Conservation (phyloP, 2,797 vertebrate species). For the Glyptemys insculpta region DNA sequence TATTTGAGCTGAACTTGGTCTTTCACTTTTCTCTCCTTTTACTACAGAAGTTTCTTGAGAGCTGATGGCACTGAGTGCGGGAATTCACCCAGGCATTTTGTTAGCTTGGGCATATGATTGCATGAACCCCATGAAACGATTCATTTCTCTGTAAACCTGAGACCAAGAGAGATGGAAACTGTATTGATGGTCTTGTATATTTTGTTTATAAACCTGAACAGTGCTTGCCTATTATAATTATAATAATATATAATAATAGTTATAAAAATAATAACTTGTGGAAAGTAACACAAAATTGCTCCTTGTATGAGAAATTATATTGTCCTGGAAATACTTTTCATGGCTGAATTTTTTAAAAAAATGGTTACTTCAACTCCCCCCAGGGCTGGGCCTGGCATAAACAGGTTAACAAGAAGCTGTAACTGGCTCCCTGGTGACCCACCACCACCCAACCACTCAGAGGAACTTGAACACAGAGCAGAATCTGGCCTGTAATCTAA, state of each 20-base stretch:
- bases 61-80: neutral
- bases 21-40: neutral
- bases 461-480: neutral
- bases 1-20: neutral
- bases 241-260: too few relatives aligned
- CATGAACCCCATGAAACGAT: neutral
- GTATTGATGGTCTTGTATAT: neutral
- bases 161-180: neutral
- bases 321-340: neutral
- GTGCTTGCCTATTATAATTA: neutral
- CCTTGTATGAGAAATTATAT: neutral
- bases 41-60: neutral
- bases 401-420: fast-evolving
- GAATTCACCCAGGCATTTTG: neutral
- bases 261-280: too few relatives aligned
- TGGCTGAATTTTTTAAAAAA: neutral
- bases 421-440: neutral
- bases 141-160: neutral
- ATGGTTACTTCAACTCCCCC: neutral
- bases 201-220: neutral
- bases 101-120: neutral
- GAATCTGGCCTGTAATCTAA: neutral
- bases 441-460: neutral
- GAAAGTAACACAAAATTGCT: neutral
- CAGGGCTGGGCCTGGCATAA: neutral